These are phyloP conservation scores for Linnaemya vulpina DNA, from an alignment of 2,888 invertebrate species.

Conservation along the genomic window DNA sequence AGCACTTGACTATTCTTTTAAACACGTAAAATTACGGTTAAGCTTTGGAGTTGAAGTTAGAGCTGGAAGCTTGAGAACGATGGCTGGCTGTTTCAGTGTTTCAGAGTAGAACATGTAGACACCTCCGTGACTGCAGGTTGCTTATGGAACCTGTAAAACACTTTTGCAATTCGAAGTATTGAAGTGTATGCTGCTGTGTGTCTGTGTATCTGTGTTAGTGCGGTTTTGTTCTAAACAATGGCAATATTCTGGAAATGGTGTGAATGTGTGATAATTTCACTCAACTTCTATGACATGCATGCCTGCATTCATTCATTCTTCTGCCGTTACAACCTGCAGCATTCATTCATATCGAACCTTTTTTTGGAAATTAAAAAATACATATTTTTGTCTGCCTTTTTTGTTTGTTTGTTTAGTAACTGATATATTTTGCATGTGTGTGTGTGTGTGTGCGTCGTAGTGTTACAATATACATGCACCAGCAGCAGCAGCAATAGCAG, in stretches of 20 bases:
- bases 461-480: constrained; percentile 19
- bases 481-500: background rate
- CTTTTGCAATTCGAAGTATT: constrained; percentile 15
- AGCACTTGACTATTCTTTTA: constrained; percentile 50
- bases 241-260: constrained; percentile 74
- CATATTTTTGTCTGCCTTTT: constrained; percentile 20
- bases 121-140: constrained; percentile 31
- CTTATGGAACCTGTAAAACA: constrained; percentile 41
- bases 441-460: constrained; percentile 25
- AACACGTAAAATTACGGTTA: constrained; percentile 65
- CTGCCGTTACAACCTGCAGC: constrained; percentile 29
- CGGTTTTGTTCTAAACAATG: constrained; percentile 57
- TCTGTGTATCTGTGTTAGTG: background rate
- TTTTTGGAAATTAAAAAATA: constrained; percentile 58
- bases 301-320: constrained; percentile 57
- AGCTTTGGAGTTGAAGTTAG: constrained; percentile 33
- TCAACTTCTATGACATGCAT: constrained; percentile 74
- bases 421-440: constrained; percentile 15
- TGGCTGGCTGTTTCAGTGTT: too few relatives aligned
- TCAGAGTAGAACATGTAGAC: constrained; percentile 31
- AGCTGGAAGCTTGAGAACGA: constrained; percentile 34
- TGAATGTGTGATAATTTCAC: constrained; percentile 76
- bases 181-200: constrained; percentile 9
- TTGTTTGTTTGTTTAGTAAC: constrained; percentile 10
- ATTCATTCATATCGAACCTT: constrained; percentile 51